phyloP scores from a whole-genome alignment of 2,888 invertebrate species.

The Chrysolina oricalcia region DNA sequence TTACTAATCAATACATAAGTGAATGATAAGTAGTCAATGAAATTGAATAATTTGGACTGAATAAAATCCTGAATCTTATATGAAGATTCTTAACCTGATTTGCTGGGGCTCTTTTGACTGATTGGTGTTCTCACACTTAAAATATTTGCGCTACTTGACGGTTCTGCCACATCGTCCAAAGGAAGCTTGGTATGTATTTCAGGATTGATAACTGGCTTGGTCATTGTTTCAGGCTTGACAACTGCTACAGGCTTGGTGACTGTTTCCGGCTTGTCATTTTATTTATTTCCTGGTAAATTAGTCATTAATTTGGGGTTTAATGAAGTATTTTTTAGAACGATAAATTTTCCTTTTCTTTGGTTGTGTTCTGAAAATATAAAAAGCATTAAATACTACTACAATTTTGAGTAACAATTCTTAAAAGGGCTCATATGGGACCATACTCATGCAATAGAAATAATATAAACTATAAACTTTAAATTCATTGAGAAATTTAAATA shows the following conservation, averaged over 20 bases:
- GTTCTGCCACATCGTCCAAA: no score
- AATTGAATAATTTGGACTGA: background rate
- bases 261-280: no score
- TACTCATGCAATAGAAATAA: no score
- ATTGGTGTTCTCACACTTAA: no score
- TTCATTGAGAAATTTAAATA: no score
- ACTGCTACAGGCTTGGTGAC: no score
- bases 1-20: slow-evolving; percentile 1
- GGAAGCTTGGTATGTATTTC: no score
- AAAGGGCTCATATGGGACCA: background rate
- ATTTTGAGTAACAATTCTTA: slow-evolving; percentile 1
- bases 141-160: no score
- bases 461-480: no score
- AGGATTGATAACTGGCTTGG: background rate
- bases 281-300: background rate
- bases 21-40: background rate
- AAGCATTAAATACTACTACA: background rate
- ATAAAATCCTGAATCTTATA: background rate
- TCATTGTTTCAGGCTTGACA: no score
- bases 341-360: background rate
- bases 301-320: background rate
- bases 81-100: slow-evolving; percentile 2
- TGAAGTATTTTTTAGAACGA: background rate
- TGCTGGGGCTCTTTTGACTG: no score
- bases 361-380: background rate